Evolutionary conservation across 2,888 invertebrate species (phyloP).

Genomic region (Rhagium mordax): DNA sequence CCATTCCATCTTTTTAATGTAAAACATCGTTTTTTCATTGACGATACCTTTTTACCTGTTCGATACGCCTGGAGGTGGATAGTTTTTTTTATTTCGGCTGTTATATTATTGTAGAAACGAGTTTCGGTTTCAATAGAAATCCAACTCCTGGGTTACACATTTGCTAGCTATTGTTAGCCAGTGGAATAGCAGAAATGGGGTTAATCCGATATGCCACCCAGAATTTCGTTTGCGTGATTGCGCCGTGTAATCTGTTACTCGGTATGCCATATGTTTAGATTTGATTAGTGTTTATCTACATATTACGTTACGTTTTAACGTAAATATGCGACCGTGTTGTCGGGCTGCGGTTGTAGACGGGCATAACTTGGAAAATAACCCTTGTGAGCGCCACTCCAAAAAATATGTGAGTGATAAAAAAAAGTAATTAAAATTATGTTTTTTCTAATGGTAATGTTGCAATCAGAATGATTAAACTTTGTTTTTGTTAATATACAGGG

Average conservation of each 20-base stretch:
- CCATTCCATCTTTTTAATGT: constrained; percentile 25
- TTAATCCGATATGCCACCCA: background rate
- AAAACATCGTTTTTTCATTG: constrained; percentile 24
- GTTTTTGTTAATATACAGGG: too few species aligned
- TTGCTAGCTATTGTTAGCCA: constrained; percentile 37
- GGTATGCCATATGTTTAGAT: constrained; percentile 22
- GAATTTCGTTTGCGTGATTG: background rate
- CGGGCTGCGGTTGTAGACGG: background rate
- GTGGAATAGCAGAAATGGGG: constrained; percentile 4
- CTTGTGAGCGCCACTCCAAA: too few species aligned
- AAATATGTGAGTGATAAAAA: too few species aligned
- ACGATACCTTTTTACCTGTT: constrained; percentile 14
- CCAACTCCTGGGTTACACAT: constrained; percentile 55
- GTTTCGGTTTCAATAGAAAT: constrained; percentile 48
- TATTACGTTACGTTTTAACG: background rate
- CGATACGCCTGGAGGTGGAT: constrained; percentile 11
- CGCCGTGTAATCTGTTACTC: background rate
- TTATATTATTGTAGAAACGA: constrained; percentile 31
- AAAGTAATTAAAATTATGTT: too few species aligned
- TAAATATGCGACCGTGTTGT: background rate
- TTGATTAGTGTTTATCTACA: constrained; percentile 7
- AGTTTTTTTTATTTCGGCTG: constrained; percentile 22
- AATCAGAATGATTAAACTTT: too few species aligned
- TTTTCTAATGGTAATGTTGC: too few species aligned
- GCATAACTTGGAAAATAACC: too few species aligned